Evolutionary conservation across 2,113 vertebrate species (phyloP), one percentile per base, ranked within the genome.

Genomic region (Pithys albifrons): DNA sequence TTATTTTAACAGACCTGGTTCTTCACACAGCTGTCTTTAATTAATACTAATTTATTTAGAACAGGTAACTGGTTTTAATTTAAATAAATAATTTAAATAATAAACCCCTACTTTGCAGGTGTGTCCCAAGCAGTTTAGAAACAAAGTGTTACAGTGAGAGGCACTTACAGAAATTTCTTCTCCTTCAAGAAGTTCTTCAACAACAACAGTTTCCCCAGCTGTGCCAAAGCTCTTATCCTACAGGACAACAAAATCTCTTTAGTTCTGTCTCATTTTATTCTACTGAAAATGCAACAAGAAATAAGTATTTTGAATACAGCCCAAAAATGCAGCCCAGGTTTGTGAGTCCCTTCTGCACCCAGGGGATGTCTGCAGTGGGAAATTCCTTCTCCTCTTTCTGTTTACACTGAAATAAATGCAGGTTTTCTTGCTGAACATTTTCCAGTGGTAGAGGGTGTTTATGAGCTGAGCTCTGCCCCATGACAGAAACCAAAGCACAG

Each of bases 91-190:
- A 52, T 28, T 52, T 27, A 70, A 84, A 22, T 51, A 78, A 46
- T 19, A 55, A 76, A 71, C 29, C 43, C 39, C 39, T 13, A 35
- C 11, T 33, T 46, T 33, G 69, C 24, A 77, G 39, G 46, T 33
- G 48, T 77, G 77, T 52, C 65, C 64, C 61, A 86, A 80, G 59
- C 22, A 39, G 15, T 59, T 84, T 7, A 41, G 10, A 70, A 72
- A 27, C 19, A 41, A 75, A 91, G 69, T 11, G 11, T 66, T 85
- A 52, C 17, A 88, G 29, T 19, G 37, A 95, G 46, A 77, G 52
- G 54, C 52, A 99, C 99, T 96, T 97, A 99, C 99, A 85, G 99
- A 99, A 69, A 99, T 98, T 91, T 99, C 99, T 97, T 99, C 99
- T 93, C 99, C 99, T 87, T 99, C 99, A 28, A 99, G 98, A 33